phyloP scores from a whole-genome alignment of 2,797 vertebrate genomes.

The Megalops cyprinoides region DNA sequence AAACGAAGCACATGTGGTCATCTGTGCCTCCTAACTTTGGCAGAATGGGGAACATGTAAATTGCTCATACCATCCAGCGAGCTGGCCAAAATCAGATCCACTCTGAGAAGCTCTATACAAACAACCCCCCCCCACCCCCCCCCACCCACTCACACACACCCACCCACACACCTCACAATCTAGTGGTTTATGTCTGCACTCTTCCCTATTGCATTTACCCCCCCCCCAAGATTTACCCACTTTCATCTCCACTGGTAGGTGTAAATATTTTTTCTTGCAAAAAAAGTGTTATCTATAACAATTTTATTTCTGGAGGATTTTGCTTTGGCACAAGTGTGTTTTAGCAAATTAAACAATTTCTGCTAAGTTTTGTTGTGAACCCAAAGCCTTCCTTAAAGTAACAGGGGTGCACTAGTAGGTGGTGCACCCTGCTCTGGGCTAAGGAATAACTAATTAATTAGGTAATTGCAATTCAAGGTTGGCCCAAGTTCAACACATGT shows the following conservation, averaged over 20 bases:
- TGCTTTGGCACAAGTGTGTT: background rate
- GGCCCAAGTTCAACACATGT: background rate
- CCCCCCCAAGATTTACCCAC: constrained; percentile 8
- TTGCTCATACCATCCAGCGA: constrained; percentile 47
- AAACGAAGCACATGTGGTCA: constrained; percentile 58
- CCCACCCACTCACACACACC: background rate
- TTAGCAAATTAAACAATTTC: background rate
- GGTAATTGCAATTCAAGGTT: background rate
- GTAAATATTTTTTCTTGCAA: background rate
- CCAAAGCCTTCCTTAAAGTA: too few relatives aligned
- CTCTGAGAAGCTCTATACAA: constrained; percentile 44
- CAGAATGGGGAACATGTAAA: constrained; percentile 63
- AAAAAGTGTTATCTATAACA: too few relatives aligned
- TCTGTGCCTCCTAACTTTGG: constrained; percentile 63
- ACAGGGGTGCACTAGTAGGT: too few relatives aligned
- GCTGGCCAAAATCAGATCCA: constrained; percentile 41
- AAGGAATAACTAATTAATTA: background rate
- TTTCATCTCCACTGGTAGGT: background rate
- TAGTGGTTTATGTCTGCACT: background rate
- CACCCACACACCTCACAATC: background rate
- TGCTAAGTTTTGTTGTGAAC: too few relatives aligned
- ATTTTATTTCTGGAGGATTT: too few relatives aligned
- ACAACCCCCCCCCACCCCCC: constrained; percentile 32
- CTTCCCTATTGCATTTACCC: constrained; percentile 13
- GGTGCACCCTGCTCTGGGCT: background rate